phyloP scores from a whole-genome alignment of 23 tunicate genomes.

The Oikopleura albicans region DNA sequence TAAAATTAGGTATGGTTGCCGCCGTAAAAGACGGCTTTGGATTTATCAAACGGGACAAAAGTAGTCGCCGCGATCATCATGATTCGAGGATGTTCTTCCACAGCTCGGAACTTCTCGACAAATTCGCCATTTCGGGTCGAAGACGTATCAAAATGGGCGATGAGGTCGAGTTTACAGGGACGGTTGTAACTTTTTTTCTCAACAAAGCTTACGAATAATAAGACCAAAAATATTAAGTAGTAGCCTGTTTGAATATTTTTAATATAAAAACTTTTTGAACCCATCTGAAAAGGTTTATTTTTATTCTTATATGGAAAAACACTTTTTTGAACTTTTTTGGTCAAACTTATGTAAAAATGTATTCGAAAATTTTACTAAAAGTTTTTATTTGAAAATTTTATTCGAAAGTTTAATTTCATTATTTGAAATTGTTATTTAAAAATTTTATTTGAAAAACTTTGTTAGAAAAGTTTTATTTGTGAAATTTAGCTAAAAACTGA shows the following conservation, averaged over 20 bases:
- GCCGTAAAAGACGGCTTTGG: conserved; percentile 15
- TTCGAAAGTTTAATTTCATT: neutral
- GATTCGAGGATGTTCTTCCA: conserved; percentile 3
- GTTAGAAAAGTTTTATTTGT: neutral
- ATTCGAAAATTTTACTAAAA: no score
- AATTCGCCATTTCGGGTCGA: neutral
- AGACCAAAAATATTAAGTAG: no score
- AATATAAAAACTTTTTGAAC: no score
- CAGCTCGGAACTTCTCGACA: neutral
- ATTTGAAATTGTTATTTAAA: neutral
- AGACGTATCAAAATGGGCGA: neutral
- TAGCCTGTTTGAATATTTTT: no score
- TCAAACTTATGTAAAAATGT: no score
- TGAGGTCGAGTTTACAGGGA: neutral
- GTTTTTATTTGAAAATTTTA: neutral
- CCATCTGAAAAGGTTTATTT: no score
- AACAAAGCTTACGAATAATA: no score
- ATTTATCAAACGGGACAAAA: conserved; percentile 12
- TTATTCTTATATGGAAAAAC: no score
- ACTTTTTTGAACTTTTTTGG: no score
- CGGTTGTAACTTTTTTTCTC: neutral
- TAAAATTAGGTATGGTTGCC: neutral
- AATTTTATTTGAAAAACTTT: neutral
- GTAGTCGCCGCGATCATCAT: neutral
- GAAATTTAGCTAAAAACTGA: no score